These are phyloP conservation scores for Physocephala rufipes DNA, from an alignment of 2,888 invertebrate genomes.

Conservation along the genomic window DNA sequence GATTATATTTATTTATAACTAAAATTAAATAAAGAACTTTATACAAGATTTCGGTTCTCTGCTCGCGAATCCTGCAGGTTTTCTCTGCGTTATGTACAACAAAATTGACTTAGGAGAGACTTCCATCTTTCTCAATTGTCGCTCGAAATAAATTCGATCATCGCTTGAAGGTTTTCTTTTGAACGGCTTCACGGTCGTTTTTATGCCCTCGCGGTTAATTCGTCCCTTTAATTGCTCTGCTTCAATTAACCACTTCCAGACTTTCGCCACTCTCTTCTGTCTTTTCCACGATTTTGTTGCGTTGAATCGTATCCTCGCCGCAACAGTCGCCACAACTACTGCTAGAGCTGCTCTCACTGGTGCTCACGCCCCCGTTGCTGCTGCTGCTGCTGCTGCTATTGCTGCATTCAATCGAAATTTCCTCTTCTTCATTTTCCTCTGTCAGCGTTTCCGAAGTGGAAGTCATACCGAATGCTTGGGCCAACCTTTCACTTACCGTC, in stretches of 20 bases:
- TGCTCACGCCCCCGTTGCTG: slow-evolving; percentile 41
- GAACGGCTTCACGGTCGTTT: neutral
- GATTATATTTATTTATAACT: no score
- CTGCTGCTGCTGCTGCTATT: slow-evolving; percentile 41
- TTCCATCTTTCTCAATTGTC: no score
- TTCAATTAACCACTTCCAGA: slow-evolving; percentile 63
- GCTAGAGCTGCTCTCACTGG: slow-evolving; percentile 42
- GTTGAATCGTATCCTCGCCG: slow-evolving; percentile 41
- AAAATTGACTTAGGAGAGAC: neutral
- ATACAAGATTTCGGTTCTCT: no score
- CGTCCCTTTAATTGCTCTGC: neutral
- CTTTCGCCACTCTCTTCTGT: slow-evolving; percentile 59
- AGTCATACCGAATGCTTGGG: slow-evolving; percentile 1
- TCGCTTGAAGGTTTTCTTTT: neutral
- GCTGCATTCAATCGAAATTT: slow-evolving; percentile 39
- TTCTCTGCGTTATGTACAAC: slow-evolving; percentile 15
- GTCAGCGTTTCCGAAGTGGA: neutral
- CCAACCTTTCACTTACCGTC: neutral
- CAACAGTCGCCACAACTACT: slow-evolving; percentile 45
- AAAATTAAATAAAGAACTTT: no score
- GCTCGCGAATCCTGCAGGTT: no score
- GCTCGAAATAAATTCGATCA: no score
- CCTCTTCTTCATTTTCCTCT: slow-evolving; percentile 39
- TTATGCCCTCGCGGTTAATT: neutral
- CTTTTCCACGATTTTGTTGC: slow-evolving; percentile 40